These are phyloP conservation scores for Campylorhamphus procurvoides DNA, from an alignment of 2,113 vertebrate species.

Conservation along the genomic window DNA sequence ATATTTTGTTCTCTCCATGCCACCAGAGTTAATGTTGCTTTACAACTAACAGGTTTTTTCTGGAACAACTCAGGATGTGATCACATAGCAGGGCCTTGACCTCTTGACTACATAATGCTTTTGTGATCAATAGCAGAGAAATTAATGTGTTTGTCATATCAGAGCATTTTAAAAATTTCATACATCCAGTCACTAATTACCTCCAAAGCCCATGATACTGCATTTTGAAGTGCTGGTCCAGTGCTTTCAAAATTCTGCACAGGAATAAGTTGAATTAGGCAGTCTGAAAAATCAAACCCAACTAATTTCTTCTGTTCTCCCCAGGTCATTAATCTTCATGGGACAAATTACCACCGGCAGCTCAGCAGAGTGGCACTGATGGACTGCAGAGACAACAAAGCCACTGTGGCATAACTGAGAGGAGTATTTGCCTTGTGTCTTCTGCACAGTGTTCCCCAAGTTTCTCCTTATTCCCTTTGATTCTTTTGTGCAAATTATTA, in stretches of 20 bases:
- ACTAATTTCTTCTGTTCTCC: constrained; percentile 13
- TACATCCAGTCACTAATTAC: constrained; percentile 27
- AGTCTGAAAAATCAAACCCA: constrained; percentile 47
- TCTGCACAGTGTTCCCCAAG: neutral
- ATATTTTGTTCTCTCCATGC: neutral
- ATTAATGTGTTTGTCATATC: constrained; percentile 59
- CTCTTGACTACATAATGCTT: constrained; percentile 55
- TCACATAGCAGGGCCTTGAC: constrained; percentile 19
- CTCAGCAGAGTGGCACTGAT: constrained; percentile 23
- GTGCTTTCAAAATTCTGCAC: neutral
- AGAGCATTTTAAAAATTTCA: constrained; percentile 4
- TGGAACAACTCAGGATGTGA: constrained; percentile 51
- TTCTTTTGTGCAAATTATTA: neutral
- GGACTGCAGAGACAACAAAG: constrained; percentile 7
- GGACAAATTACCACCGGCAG: constrained; percentile 30
- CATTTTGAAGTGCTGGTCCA: neutral
- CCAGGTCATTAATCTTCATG: constrained; percentile 48
- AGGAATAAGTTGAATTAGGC: neutral
- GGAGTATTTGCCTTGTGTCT: neutral
- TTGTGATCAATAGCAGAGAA: constrained; percentile 57
- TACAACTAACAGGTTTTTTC: constrained; percentile 2
- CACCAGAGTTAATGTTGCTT: constrained; percentile 13
- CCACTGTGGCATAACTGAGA: neutral
- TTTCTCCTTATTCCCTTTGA: neutral
- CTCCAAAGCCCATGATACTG: neutral